These are phyloP conservation scores for Nycticorax nycticorax DNA, from an alignment of 2,113 vertebrate species.

Conservation along the genomic window DNA sequence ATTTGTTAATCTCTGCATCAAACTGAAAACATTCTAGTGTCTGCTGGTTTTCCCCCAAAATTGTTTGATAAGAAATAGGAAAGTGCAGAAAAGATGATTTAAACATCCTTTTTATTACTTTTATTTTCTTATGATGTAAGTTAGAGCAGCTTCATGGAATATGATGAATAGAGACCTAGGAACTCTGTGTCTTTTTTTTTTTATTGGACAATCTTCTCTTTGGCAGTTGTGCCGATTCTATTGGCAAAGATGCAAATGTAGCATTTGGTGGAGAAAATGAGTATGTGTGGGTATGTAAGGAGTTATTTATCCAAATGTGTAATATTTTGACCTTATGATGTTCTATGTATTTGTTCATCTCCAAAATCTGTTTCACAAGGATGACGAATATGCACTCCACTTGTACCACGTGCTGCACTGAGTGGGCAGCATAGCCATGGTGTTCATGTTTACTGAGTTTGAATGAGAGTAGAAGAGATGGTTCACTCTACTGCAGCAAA, in stretches of 20 bases:
- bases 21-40: background rate
- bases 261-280: constrained; percentile 22
- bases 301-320: background rate
- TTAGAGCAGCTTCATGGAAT: background rate
- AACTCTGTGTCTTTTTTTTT: background rate
- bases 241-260: background rate
- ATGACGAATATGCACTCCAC: background rate
- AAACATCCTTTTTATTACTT: background rate
- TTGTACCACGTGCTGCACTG: background rate
- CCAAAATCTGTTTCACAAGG: background rate
- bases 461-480: background rate
- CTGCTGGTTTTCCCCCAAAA: background rate
- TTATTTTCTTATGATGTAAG: background rate
- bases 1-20: background rate
- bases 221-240: background rate
- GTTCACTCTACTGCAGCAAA: background rate
- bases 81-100: background rate
- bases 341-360: background rate
- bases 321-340: background rate
- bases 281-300: background rate
- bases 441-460: background rate
- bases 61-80: background rate
- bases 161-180: background rate
- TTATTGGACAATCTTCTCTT: background rate
- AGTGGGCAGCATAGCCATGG: background rate